Conservation (phyloP, 2,113 vertebrate genomes). For the Neolamprologus caudopunctatus region DNA sequence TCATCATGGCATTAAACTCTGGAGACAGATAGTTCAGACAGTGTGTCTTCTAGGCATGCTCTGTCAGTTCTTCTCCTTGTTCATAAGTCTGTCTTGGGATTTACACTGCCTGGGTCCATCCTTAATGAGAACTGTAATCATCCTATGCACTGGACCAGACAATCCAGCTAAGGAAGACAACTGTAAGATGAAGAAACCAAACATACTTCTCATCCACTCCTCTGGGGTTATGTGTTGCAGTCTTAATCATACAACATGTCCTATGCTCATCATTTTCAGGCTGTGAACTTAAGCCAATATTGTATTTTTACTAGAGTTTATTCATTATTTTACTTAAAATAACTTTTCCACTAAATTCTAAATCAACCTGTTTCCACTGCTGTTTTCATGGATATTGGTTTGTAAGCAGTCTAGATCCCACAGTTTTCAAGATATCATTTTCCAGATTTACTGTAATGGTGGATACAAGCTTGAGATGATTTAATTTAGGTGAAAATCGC, state of each 20-base stretch:
- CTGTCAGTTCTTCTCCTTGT: constrained; percentile 28
- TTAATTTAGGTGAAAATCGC: neutral
- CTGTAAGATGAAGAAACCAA: constrained; percentile 29
- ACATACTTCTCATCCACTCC: constrained; percentile 17
- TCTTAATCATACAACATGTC: constrained; percentile 35
- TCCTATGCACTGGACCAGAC: constrained; percentile 49
- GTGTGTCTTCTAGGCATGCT: constrained; percentile 1
- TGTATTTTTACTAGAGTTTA: neutral
- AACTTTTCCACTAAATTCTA: neutral
- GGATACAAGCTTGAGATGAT: neutral
- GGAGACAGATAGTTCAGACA: neutral
- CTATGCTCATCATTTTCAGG: neutral
- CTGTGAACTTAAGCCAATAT: constrained; percentile 38
- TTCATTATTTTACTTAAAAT: constrained; percentile 8
- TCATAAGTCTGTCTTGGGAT: constrained; percentile 31
- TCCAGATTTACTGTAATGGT: neutral
- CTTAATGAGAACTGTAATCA: constrained; percentile 63
- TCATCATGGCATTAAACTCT: constrained; percentile 9
- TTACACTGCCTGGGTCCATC: constrained; percentile 11
- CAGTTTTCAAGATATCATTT: neutral
- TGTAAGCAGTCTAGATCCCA: neutral
- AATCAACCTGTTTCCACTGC: neutral
- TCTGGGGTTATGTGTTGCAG: constrained; percentile 1
- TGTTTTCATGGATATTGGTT: neutral
- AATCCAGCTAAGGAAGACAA: constrained; percentile 34